Evolutionary conservation across 2,113 vertebrate genomes (phyloP).

Genomic region (Thalassoma bifasciatum): DNA sequence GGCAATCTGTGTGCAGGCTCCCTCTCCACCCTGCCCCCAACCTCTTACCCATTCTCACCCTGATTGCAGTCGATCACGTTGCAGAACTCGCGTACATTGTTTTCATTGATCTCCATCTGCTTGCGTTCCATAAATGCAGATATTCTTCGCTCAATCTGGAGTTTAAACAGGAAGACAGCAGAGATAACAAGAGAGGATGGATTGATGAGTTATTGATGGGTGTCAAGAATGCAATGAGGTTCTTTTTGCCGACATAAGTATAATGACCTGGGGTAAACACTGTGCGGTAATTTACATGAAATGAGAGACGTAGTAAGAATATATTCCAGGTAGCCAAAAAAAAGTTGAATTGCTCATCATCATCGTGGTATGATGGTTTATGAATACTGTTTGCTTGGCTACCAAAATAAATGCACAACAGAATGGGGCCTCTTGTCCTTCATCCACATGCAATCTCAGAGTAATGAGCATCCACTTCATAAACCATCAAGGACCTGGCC

Average conservation of each 20-base stretch:
- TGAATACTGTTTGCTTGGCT: conserved; percentile 80
- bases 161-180: conserved; percentile 60
- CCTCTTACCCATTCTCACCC: conserved; percentile 88
- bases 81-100: conserved; percentile 99
- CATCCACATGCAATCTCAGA: conserved; percentile 86
- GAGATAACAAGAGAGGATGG: conserved; percentile 56
- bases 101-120: conserved; percentile 99
- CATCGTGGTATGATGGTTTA: conserved; percentile 71
- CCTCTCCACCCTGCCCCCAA: conserved; percentile 72
- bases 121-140: conserved; percentile 99
- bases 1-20: conserved; percentile 80
- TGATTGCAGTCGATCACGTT: conserved; percentile 99
- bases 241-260: conserved; percentile 50
- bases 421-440: conserved; percentile 83
- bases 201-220: conserved; percentile 79
- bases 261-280: conserved; percentile 57
- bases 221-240: conserved; percentile 67
- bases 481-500: conserved; percentile 83
- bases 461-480: conserved; percentile 89
- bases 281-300: conserved; percentile 38
- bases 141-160: conserved; percentile 98
- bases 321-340: conserved; percentile 75
- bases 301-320: conserved; percentile 42
- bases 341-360: conserved; percentile 59
- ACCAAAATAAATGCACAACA: conserved; percentile 83